A percentile compares a stretch with the other conserved stretches of the same genome.
These are phyloP conservation scores for Lithobates sylvaticus DNA, from an alignment of 2,797 vertebrate genomes.

Conservation along the genomic window DNA sequence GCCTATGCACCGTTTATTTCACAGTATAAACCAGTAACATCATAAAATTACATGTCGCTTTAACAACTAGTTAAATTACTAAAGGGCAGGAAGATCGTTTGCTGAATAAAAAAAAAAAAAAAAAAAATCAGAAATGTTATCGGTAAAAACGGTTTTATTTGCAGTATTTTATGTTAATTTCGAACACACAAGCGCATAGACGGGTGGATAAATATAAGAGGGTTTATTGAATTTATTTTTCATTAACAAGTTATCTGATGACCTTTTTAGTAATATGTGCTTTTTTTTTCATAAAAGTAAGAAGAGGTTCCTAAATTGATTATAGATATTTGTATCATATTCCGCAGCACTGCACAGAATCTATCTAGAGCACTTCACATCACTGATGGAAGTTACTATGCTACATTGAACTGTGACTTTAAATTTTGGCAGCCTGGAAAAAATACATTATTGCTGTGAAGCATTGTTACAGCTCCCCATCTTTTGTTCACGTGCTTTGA, in stretches of 20 bases:
- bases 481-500: too few relatives aligned
- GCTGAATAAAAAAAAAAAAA: neutral
- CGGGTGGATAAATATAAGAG: neutral
- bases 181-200: neutral
- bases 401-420: too few relatives aligned
- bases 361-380: neutral
- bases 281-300: neutral
- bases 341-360: neutral
- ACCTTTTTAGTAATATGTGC: neutral
- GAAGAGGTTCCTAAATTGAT: too few relatives aligned
- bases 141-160: neutral
- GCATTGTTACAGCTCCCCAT: too few relatives aligned
- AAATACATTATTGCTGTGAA: too few relatives aligned
- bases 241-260: neutral
- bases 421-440: too few relatives aligned
- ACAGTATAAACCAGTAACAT: slow-evolving; percentile 28
- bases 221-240: neutral
- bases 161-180: neutral
- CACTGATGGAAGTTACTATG: too few relatives aligned
- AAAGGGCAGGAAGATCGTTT: slow-evolving; percentile 20
- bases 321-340: neutral
- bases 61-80: slow-evolving; percentile 52
- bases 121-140: neutral
- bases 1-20: slow-evolving; percentile 41
- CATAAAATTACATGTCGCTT: slow-evolving; percentile 50